Conservation (phyloP, 2,797 vertebrate genomes). For the Cossypha heuglini region DNA sequence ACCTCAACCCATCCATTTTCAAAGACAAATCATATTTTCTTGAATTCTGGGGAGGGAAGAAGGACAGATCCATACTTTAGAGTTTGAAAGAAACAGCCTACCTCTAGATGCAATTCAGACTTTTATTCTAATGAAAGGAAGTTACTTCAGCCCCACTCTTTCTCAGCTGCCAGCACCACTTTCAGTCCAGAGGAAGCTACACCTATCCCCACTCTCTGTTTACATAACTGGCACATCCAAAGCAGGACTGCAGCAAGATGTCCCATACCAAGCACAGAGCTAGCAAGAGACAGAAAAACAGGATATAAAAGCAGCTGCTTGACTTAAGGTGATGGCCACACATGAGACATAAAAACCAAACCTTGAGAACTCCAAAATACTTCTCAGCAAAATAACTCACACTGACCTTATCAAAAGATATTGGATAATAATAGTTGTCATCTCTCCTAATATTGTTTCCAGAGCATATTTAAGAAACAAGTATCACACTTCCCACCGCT, state of each 20-base stretch:
- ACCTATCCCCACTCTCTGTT: neutral
- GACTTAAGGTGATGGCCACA: neutral
- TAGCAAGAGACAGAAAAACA: neutral
- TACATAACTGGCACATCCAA: neutral
- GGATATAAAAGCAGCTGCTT: neutral
- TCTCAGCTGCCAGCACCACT: neutral
- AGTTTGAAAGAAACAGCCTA: neutral
- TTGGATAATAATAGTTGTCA: neutral
- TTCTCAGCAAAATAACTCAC: neutral
- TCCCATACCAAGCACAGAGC: neutral
- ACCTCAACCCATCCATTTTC: neutral
- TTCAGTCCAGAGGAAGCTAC: neutral
- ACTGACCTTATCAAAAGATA: neutral
- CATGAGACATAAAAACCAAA: neutral
- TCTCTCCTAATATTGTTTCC: neutral
- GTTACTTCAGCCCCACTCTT: neutral
- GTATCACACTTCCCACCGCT: neutral
- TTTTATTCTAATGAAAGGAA: neutral
- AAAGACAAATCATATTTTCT: constrained; percentile 2
- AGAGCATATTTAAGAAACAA: neutral
- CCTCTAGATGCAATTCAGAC: neutral
- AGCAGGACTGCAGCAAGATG: neutral
- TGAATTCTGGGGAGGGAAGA: neutral
- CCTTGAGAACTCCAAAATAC: neutral
- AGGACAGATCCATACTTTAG: neutral